Conservation (phyloP, 2,888 invertebrate genomes). For the Spodoptera littoralis region DNA sequence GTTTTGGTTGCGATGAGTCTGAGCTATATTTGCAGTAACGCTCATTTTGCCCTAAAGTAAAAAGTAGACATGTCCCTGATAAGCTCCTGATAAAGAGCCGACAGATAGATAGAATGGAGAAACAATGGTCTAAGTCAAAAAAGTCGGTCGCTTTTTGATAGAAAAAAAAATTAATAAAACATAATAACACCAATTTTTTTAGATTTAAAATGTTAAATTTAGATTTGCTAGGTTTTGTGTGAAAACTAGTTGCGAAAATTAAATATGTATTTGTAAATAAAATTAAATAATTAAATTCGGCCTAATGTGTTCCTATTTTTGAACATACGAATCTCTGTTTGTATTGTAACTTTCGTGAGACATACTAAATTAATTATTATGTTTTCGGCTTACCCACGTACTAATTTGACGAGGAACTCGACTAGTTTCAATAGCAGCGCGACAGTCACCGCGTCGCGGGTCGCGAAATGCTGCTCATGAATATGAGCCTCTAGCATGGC, state of each 20-base stretch:
- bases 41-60: constrained; percentile 1
- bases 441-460: too few relatives aligned
- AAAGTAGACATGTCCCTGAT: neutral
- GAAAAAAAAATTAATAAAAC: constrained; percentile 15
- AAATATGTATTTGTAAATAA: too few relatives aligned
- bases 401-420: too few relatives aligned
- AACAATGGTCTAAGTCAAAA: constrained; percentile 36
- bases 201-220: constrained; percentile 23
- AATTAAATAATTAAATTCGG: constrained; percentile 21
- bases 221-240: constrained; percentile 45
- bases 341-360: too few relatives aligned
- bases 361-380: too few relatives aligned
- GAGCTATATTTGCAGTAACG: neutral
- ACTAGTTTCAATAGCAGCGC: too few relatives aligned
- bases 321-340: constrained; percentile 18
- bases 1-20: neutral
- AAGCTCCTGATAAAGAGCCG: too few relatives aligned
- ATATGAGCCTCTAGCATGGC: too few relatives aligned
- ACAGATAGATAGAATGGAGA: too few relatives aligned
- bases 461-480: too few relatives aligned
- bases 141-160: constrained; percentile 2
- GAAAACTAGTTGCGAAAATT: constrained; percentile 25
- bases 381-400: too few relatives aligned
- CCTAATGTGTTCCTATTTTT: constrained; percentile 51
- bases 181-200: constrained; percentile 31